Percentiles rank a stretch among this genome's conserved stretches.
phyloP scores from a whole-genome alignment of 2,797 vertebrate species.

The Coluber constrictor region DNA sequence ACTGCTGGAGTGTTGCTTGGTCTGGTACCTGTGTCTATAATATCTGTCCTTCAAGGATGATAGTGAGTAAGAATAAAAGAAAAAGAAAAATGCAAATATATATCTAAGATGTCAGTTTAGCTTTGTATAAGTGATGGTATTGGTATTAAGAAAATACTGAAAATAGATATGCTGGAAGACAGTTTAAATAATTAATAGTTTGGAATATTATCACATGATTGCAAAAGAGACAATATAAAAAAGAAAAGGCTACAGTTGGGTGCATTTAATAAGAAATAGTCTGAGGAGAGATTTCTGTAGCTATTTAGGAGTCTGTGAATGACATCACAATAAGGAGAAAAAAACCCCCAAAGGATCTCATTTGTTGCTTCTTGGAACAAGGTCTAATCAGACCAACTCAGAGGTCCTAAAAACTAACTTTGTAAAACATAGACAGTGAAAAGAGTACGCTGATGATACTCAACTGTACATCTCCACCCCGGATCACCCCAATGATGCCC shows the following conservation, averaged over 20 bases:
- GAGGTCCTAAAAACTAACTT: neutral
- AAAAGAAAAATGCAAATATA: neutral
- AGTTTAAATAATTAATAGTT: neutral
- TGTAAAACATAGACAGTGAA: neutral
- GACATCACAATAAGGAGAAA: neutral
- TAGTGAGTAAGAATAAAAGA: neutral
- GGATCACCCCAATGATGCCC: too few relatives aligned
- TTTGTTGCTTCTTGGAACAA: neutral
- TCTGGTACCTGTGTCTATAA: neutral
- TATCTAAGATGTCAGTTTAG: neutral
- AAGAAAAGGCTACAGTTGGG: neutral
- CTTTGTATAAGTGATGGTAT: neutral
- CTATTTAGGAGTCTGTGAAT: neutral
- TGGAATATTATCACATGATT: neutral
- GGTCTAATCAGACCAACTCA: neutral
- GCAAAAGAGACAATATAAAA: neutral
- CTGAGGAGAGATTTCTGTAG: neutral
- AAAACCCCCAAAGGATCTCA: neutral
- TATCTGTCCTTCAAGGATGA: neutral
- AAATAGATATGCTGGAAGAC: neutral
- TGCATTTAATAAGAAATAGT: neutral
- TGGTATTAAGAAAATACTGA: neutral
- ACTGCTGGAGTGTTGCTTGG: neutral
- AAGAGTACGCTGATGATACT: neutral
- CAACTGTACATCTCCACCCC: too few relatives aligned